These are phyloP conservation scores for Amblyopsis rosae DNA, from an alignment of 2,113 vertebrate species.

Conservation along the genomic window DNA sequence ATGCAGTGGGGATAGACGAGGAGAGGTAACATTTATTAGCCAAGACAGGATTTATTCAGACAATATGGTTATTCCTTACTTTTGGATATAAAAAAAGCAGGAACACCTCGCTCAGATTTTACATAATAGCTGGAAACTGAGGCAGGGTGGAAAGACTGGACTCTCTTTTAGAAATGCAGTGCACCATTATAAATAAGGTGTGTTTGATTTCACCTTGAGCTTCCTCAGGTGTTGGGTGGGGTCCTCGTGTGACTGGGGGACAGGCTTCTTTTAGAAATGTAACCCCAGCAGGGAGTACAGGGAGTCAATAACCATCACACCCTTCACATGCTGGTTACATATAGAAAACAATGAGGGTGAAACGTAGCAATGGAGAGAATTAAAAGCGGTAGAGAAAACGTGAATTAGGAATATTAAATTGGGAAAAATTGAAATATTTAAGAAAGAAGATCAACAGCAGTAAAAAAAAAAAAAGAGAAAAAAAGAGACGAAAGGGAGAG, in stretches of 20 bases:
- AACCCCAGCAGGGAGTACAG: constrained; percentile 10
- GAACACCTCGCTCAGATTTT: too few species aligned
- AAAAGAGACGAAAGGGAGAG: constrained; percentile 9
- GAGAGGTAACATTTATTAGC: background rate
- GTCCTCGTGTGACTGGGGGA: background rate
- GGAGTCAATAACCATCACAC: constrained; percentile 32
- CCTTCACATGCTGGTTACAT: background rate
- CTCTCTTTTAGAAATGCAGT: too few species aligned
- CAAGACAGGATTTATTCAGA: background rate
- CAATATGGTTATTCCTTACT: too few species aligned
- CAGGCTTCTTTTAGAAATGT: background rate
- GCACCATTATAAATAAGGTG: background rate
- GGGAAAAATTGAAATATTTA: constrained; percentile 7
- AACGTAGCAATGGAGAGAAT: background rate
- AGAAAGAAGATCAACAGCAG: constrained; percentile 8
- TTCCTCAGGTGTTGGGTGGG: constrained; percentile 11
- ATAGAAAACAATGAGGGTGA: constrained; percentile 5
- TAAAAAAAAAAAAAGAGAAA: constrained; percentile 3
- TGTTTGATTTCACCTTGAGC: constrained; percentile 25
- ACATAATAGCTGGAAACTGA: too few species aligned
- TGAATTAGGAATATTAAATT: background rate
- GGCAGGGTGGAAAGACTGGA: too few species aligned
- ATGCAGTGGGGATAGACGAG: background rate
- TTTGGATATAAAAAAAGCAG: too few species aligned
- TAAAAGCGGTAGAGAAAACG: background rate